Conservation (phyloP, 2,888 invertebrate species). For the Timema cristinae region DNA sequence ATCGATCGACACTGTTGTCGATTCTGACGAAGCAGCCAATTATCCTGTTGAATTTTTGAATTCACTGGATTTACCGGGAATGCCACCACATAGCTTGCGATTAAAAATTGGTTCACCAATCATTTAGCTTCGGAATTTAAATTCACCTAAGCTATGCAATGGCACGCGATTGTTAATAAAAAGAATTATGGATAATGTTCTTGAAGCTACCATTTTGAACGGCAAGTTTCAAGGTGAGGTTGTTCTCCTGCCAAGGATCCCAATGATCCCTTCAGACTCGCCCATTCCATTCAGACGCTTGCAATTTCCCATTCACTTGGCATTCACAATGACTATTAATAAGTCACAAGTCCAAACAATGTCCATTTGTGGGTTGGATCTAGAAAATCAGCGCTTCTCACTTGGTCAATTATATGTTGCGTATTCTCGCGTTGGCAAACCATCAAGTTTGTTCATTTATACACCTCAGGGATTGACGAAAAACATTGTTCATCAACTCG, state of each 20-base stretch:
- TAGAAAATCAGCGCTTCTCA: conserved; percentile 32
- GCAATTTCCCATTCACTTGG: conserved; percentile 32
- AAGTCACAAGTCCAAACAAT: conserved; percentile 33
- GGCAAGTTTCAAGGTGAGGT: conserved; percentile 24
- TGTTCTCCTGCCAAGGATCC: conserved; percentile 34
- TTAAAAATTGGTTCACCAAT: conserved; percentile 26
- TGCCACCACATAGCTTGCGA: conserved; percentile 27
- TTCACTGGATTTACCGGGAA: conserved; percentile 31
- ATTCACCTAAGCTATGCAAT: conserved; percentile 24
- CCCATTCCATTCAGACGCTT: conserved; percentile 32
- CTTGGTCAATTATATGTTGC: conserved; percentile 30
- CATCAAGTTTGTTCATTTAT: conserved; percentile 14
- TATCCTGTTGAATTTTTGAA: conserved; percentile 32
- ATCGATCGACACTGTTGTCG: conserved; percentile 25
- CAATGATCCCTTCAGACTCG: conserved; percentile 31
- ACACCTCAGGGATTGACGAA: conserved; percentile 16
- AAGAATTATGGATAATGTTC: conserved; percentile 34
- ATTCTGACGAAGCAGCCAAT: conserved; percentile 32
- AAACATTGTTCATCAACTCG: conserved; percentile 15
- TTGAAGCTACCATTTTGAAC: conserved; percentile 35
- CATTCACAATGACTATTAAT: conserved; percentile 33
- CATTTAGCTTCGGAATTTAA: conserved; percentile 24
- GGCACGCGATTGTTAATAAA: conserved; percentile 29
- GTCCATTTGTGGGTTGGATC: conserved; percentile 28
- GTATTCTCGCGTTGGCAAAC: conserved; percentile 23